Evolutionary conservation across 30 jellyfish, hydroid and myxozoan species (phyloP), one percentile per base, ranked within the genome.

Genomic region (Turritopsis rubra): DNA sequence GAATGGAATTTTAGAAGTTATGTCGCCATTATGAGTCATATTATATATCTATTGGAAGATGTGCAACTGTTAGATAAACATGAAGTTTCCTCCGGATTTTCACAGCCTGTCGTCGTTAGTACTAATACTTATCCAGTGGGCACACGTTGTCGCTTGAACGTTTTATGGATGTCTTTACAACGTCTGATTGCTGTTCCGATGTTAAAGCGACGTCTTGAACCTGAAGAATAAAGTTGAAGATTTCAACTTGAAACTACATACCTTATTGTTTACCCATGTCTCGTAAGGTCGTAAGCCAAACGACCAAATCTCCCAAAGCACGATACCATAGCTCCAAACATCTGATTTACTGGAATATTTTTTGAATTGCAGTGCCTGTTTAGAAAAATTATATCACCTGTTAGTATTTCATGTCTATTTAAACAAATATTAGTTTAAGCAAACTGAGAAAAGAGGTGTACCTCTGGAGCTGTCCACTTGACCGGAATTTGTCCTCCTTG

Each of bases 401-500:
- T n/a, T 16, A 54, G 72, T n/a, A n/a, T n/a, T n/a, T n/a, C n/a
- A 41, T 3, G 60, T 5, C 60, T 41, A 3, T 3, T 41, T 3
- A 41, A 41, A 41, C 13, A 41, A 13, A 41, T 13, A 41, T 41
- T 41, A 41, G 5, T 41, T 5, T 3, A 41, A 41, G 60, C 9
- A 41, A 13, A 41, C n/a, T 5, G 60, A 13, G 60, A 41, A 13
- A 13, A 13, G 60, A 13, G 13, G 60, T 41, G 28, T 65, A 92
- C 98, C 98, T 92, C 98, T 41, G 98, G 98, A 18, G 98, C 96
- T 20, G 98, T 92, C 98, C 98, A 92, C 79, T 85, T 84, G 74
- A 92, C 96, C 16, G 98, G 98, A 17, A 92, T 87, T 41, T 79
- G 95, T 68, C 98, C 96, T 28, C 96, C 98, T 52, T 88, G 86